Evolutionary conservation across 2,113 vertebrate species (phyloP).

Genomic region (Leptobrachium leishanense): DNA sequence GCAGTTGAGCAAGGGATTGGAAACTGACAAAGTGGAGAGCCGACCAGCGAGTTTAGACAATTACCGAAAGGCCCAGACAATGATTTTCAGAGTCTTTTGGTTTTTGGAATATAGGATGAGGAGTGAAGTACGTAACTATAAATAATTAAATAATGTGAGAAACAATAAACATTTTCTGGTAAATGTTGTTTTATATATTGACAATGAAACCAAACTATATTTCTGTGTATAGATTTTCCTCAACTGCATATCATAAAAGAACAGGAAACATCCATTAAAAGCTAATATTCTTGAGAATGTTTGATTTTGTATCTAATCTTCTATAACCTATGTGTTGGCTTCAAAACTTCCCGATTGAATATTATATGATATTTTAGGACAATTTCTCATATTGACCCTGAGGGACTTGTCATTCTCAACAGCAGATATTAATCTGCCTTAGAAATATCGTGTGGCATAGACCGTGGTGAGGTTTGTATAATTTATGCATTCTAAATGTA

Average conservation of each 20-base stretch:
- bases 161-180: conserved; percentile 10
- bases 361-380: conserved; percentile 36
- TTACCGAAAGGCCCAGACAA: too few species aligned
- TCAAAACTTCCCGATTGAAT: conserved; percentile 40
- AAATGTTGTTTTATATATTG: conserved; percentile 21
- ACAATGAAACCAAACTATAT: conserved; percentile 23
- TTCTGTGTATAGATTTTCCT: conserved; percentile 17
- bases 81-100: too few species aligned
- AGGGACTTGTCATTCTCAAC: conserved; percentile 45
- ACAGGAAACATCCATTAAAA: conserved; percentile 30
- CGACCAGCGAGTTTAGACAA: too few species aligned
- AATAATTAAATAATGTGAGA: neutral
- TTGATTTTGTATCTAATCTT: conserved; percentile 40
- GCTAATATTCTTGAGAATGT: conserved; percentile 30
- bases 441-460: conserved; percentile 46
- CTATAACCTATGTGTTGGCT: conserved; percentile 28
- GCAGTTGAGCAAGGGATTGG: too few species aligned
- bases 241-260: neutral
- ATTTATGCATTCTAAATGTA: conserved; percentile 41
- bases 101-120: too few species aligned
- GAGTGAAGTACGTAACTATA: too few species aligned
- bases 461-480: conserved; percentile 46
- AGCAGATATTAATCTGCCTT: conserved; percentile 43
- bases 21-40: too few species aligned
- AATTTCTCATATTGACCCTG: conserved; percentile 45